phyloP scores from a whole-genome alignment of 2,113 vertebrate species.

The Perognathus longimembris region DNA sequence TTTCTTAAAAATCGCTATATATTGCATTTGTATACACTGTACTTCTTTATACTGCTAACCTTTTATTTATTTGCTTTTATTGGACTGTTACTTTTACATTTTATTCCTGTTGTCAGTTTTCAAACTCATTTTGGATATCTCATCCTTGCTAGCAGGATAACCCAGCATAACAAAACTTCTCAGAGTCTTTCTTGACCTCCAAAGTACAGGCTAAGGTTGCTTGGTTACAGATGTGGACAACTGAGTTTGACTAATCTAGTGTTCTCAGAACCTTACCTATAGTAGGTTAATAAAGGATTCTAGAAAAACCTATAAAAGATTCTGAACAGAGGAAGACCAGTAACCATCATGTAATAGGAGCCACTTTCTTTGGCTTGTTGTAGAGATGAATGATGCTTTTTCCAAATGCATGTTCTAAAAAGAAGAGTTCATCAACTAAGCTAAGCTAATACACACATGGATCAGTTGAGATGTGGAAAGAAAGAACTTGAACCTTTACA shows the following conservation, averaged over 20 bases:
- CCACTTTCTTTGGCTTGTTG: background rate
- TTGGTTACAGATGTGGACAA: background rate
- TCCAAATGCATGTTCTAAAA: background rate
- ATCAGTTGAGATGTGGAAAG: background rate
- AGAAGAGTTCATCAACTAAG: background rate
- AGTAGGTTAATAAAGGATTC: too few species aligned
- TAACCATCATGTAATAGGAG: background rate
- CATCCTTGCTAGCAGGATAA: too few species aligned
- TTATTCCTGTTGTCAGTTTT: background rate
- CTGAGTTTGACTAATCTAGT: background rate
- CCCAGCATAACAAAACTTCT: too few species aligned
- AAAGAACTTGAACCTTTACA: background rate
- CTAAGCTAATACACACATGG: background rate
- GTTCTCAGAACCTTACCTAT: background rate
- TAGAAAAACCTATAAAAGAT: background rate
- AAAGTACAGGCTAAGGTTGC: background rate
- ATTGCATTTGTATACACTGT: background rate
- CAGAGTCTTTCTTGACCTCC: background rate
- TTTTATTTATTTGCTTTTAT: background rate
- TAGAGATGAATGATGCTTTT: background rate
- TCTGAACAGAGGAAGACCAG: background rate
- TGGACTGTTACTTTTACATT: background rate
- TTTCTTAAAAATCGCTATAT: background rate
- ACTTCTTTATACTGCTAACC: background rate
- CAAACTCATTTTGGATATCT: background rate